phyloP scores from a whole-genome alignment of 2,797 vertebrate species.

The Myotis pilosus region DNA sequence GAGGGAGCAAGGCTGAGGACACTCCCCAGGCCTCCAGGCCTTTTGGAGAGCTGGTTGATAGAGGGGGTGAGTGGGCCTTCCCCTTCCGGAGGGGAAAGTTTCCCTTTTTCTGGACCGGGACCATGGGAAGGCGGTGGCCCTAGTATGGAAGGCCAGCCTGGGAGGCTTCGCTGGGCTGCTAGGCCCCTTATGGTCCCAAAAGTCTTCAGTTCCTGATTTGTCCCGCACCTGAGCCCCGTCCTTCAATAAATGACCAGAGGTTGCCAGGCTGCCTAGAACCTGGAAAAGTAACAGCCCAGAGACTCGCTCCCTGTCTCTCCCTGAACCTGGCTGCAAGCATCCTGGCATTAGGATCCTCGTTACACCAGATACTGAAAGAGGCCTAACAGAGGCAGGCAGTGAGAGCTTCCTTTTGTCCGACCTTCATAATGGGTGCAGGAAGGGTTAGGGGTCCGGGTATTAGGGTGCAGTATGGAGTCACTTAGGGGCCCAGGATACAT shows the following conservation, averaged over 20 bases:
- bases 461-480: not conserved
- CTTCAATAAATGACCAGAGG: not conserved
- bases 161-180: not conserved
- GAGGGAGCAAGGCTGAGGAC: not conserved
- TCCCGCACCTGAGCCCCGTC: not conserved
- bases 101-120: not conserved
- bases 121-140: not conserved
- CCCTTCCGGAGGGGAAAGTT: not conserved
- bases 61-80: not conserved
- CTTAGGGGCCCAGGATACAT: not conserved
- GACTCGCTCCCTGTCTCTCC: not conserved
- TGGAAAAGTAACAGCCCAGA: not conserved
- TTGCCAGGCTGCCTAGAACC: not conserved
- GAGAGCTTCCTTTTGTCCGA: not conserved
- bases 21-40: not conserved
- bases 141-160: not conserved
- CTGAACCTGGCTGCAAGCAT: not conserved
- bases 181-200: fast-evolving
- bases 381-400: not conserved
- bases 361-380: not conserved
- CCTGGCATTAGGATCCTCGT: not conserved
- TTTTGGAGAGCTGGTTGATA: not conserved
- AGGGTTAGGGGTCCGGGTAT: not conserved
- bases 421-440: not conserved
- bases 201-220: not conserved